Conservation (phyloP, 2,888 invertebrate species). For the Pristionchus fissidentatus region DNA sequence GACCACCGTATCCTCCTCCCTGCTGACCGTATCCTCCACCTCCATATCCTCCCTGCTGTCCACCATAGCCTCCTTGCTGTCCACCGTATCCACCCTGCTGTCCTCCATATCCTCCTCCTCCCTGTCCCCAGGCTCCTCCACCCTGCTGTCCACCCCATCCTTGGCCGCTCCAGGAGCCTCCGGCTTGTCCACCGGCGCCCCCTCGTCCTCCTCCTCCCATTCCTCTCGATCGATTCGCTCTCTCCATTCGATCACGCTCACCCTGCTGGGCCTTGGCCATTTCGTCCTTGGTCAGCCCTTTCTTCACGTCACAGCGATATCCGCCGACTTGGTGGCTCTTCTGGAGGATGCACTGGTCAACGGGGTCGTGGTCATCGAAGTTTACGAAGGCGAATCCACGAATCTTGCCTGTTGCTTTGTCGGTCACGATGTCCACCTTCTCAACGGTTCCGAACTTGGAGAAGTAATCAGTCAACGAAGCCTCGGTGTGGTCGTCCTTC, state of each 20-base stretch:
- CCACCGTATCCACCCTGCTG: neutral
- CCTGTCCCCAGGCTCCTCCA: slow-evolving; percentile 29
- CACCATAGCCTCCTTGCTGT: slow-evolving; percentile 19
- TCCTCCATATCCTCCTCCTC: slow-evolving; percentile 28
- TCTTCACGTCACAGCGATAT: slow-evolving; percentile 73
- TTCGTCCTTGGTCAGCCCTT: slow-evolving; percentile 72
- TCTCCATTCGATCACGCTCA: slow-evolving; percentile 62
- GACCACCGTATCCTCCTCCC: slow-evolving; percentile 19
- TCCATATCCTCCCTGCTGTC: slow-evolving; percentile 15
- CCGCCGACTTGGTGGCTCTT: slow-evolving; percentile 68
- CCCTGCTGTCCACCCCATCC: slow-evolving; percentile 39
- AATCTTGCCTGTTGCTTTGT: slow-evolving; percentile 68
- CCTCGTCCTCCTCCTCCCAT: slow-evolving; percentile 42
- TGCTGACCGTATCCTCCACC: slow-evolving; percentile 1
- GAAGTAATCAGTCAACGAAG: slow-evolving; percentile 66
- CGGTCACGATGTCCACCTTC: slow-evolving; percentile 67
- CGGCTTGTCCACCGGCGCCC: slow-evolving; percentile 25
- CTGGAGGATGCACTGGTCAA: slow-evolving; percentile 65
- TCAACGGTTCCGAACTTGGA: slow-evolving; percentile 48
- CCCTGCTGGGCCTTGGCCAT: slow-evolving; percentile 58
- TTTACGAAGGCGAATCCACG: slow-evolving; percentile 72
- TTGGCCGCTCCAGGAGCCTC: neutral
- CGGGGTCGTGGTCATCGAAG: slow-evolving; percentile 74
- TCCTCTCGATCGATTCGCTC: slow-evolving; percentile 58
- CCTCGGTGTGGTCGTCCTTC: slow-evolving; percentile 70